A percentile compares a stretch with the other conserved stretches of the same genome.
These are phyloP conservation scores for Crotalus viridis DNA, from an alignment of 2,113 vertebrate genomes.

Conservation along the genomic window DNA sequence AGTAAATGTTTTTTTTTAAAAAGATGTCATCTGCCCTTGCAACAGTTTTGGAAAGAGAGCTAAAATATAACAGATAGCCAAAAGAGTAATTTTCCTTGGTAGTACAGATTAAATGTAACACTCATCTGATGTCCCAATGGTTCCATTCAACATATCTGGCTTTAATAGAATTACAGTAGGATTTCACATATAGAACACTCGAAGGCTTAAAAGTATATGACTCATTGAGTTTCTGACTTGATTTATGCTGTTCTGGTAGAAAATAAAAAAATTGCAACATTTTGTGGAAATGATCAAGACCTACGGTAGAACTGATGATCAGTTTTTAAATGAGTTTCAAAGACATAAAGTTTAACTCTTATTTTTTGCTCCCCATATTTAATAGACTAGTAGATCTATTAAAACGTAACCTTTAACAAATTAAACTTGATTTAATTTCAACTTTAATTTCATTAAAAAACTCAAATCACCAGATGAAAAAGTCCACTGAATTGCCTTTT, in stretches of 20 bases:
- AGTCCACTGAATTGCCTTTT: background rate
- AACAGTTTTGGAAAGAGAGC: background rate
- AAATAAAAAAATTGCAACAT: conserved; percentile 35
- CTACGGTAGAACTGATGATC: background rate
- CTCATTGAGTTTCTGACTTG: background rate
- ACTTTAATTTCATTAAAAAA: background rate
- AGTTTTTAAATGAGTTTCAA: background rate
- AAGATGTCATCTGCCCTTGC: background rate
- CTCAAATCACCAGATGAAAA: background rate
- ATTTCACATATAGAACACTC: background rate
- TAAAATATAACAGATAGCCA: background rate
- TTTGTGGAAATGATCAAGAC: background rate
- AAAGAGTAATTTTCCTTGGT: background rate
- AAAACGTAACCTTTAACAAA: background rate
- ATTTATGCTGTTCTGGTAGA: background rate
- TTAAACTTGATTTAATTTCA: no score
- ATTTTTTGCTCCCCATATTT: background rate
- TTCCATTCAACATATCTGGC: background rate
- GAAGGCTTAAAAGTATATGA: background rate
- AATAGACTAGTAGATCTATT: background rate
- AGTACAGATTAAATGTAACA: background rate
- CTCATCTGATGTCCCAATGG: background rate
- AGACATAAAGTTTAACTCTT: background rate
- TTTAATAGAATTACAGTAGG: background rate
- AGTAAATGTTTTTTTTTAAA: background rate